phyloP scores from a whole-genome alignment of 2,797 vertebrate species.

The Myiotriccus ornatus region DNA sequence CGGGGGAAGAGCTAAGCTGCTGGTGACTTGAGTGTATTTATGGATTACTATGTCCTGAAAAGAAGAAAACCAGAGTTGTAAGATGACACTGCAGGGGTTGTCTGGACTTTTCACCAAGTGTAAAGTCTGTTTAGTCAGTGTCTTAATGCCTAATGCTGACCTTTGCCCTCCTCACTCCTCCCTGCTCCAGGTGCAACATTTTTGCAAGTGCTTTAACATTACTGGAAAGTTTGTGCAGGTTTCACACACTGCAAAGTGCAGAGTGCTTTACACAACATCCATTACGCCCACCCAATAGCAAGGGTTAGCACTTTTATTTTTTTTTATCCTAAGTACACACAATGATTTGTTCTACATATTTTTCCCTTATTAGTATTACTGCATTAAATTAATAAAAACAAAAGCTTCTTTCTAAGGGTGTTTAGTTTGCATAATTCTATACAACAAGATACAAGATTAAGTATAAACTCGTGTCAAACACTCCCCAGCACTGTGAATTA shows the following conservation, averaged over 20 bases:
- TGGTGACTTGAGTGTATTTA: constrained; percentile 84
- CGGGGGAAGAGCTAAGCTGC: constrained; percentile 78
- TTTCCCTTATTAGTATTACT: neutral
- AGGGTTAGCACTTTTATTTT: neutral
- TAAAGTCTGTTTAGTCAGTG: constrained; percentile 82
- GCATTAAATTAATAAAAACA: neutral
- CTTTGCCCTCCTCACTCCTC: constrained; percentile 82
- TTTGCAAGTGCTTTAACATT: constrained; percentile 67
- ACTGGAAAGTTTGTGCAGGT: constrained; percentile 59
- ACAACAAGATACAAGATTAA: neutral
- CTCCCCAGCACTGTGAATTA: neutral
- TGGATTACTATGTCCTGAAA: constrained; percentile 83
- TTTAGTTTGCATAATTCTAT: neutral
- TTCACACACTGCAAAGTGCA: constrained; percentile 35
- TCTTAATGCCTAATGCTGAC: constrained; percentile 79
- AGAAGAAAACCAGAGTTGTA: constrained; percentile 81
- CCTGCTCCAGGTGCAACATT: constrained; percentile 87
- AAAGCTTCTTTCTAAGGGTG: neutral
- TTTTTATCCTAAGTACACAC: neutral
- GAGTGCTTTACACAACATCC: neutral
- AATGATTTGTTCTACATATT: neutral
- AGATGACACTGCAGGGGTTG: constrained; percentile 81
- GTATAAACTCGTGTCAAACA: neutral
- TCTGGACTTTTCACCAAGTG: constrained; percentile 83
- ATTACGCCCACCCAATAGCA: neutral